Base-by-base conservation (phyloP, 1,140 invertebrate genomes). In the Aphaenogaster rudis region DNA sequence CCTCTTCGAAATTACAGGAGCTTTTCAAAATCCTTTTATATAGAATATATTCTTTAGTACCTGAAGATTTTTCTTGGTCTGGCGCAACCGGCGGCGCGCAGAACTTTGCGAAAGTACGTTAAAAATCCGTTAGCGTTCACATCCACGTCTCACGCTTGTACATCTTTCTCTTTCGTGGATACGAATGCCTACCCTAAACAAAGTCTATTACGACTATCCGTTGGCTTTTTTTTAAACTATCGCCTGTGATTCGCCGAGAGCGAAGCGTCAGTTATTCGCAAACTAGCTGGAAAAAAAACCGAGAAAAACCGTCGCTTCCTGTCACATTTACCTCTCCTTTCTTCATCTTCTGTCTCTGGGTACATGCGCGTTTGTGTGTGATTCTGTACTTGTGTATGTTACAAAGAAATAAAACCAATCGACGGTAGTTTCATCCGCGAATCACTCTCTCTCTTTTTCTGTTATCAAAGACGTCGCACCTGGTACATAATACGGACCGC, bases 121-220 rank as follows among this genome's bases (percentile, higher is more conserved):
- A 57, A 89, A 88, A 89, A 87, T 79, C 85, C 88, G 89, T 90
- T 90, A 39, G 17, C 2, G 66, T 48, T 71, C 21, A 28, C 42
- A 42, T 36, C 7, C 21, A 9, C 39, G 61, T 82, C 39, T 59
- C 66, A 21, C 2, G 39, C 2, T n/a, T 67, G 2, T 21, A 5
- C 15, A 4, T 67, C 61, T 57, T 48, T 72, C 28, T 71, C 36
- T 72, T 33, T 59, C 21, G 1, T 15, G 9, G 48, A 39, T 15
- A n/a, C 48, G 11, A 15, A 28, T 15, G 17, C 21, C 21, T 80
- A n/a, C 21, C 5, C 52, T 76, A 57, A 74, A 48, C 57, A 74
- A 76, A 84, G 39, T 76, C 57, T 61, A 69, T 45, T 39, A n/a
- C 67, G n/a, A 71, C 64, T 42, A 72, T 59, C 28, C 54, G 52